Base-by-base conservation (phyloP, 2,113 vertebrate species). In the Tachysurus vachellii region DNA sequence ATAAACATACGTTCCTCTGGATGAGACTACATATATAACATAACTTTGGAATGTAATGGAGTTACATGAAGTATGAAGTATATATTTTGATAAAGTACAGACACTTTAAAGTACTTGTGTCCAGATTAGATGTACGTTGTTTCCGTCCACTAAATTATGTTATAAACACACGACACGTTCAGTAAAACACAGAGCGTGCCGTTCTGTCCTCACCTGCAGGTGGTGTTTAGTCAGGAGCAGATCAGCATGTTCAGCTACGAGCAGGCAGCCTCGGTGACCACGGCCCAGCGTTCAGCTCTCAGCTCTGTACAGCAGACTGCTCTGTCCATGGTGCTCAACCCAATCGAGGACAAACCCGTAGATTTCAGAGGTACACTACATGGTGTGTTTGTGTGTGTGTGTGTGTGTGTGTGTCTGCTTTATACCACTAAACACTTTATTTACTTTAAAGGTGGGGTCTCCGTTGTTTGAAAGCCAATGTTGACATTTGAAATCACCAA, bases 201-300 rank as follows among this genome's bases (percentile, higher is more conserved):
- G 23, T 68, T 59, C 3, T 7, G 28, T n/a, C 42, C 6, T 14
- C 70, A 42, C 88, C 11, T 57, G 17, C 85, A 91, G 96, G 95
- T 96, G 53, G 92, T 94, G 73, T 95, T 96, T 80, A 59, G 90
- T 88, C 91, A 90, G 64, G 88, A 21, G 5, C 93, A 95, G 93
- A 94, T 96, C 53, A 88, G 90, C 64, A 89, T 94, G 93, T 96
- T 96, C 85, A 94, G 94, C 53, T 95, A 96, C n/a, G 94, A 95
- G 85, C 96, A 96, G 92, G 96, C 94, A 0, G 75, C 88, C 5
- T 94, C 92, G 10, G 92, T 96, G 53, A 96, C 95, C 0, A 12
- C 82, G 0, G 87, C 88, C 61, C 95, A 96, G 89, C 70, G 88
- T 4, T 3, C 79, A 6, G 90, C 82, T 61, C 89, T 96, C 84